Evolutionary conservation across 92 coral and sea anemone species (phyloP).

Genomic region (Galaxea fascicularis): DNA sequence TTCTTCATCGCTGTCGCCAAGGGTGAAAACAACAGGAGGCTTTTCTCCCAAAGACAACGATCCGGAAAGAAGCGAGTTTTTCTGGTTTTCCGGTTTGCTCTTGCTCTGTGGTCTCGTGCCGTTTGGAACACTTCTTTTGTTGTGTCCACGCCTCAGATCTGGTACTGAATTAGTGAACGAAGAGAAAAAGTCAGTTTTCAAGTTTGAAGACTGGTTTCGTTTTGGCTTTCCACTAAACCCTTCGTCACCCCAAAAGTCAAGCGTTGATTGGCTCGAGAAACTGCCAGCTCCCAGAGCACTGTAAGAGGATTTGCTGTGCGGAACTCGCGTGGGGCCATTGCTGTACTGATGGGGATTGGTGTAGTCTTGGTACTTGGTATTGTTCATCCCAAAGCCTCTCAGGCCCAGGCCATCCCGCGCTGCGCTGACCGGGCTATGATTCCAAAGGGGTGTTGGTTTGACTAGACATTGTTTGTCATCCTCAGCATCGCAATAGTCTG

Average conservation of each 20-base stretch:
- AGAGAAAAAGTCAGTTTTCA: constrained; percentile 14
- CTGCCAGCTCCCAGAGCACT: background rate
- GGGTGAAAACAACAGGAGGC: constrained; percentile 41
- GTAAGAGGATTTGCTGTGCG: constrained; percentile 37
- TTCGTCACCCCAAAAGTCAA: constrained; percentile 45
- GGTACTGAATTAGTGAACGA: constrained; percentile 20
- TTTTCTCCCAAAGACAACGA: constrained; percentile 58
- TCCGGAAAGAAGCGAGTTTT: constrained; percentile 29
- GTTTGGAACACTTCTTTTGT: constrained; percentile 15
- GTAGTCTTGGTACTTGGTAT: constrained; percentile 51
- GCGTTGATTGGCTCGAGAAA: constrained; percentile 43
- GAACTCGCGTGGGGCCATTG: constrained; percentile 42
- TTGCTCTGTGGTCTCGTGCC: constrained; percentile 40
- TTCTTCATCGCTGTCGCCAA: constrained; percentile 34
- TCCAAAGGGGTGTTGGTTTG: constrained; percentile 18
- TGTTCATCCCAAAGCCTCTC: background rate
- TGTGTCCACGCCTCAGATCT: constrained; percentile 4
- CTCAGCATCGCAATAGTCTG: constrained; percentile 21
- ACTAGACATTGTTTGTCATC: background rate
- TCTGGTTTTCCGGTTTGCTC: background rate
- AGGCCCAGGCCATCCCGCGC: background rate
- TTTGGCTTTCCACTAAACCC: background rate
- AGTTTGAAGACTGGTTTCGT: constrained; percentile 1
- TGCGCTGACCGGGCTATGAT: background rate
- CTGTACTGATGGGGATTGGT: constrained; percentile 67